Evolutionary conservation across 2,797 vertebrate genomes (phyloP).

Genomic region (Enteromius argenteus): DNA sequence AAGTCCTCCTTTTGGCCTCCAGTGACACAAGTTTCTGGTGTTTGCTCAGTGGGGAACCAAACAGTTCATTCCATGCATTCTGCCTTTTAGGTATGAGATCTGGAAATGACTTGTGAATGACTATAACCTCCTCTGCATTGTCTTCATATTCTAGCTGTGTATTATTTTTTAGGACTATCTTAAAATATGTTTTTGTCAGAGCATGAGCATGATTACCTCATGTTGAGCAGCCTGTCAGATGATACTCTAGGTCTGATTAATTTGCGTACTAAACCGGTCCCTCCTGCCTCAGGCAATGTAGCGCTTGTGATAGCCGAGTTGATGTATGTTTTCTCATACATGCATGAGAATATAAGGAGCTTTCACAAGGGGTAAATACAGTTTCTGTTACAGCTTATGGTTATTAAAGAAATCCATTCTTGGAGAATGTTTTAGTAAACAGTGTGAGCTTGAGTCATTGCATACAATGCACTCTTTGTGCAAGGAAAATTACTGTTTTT

Average conservation of each 20-base stretch:
- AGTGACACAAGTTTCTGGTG: slow-evolving; percentile 11
- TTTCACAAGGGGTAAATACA: background rate
- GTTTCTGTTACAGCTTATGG: background rate
- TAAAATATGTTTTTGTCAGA: background rate
- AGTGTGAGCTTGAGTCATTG: slow-evolving; percentile 24
- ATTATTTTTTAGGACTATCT: background rate
- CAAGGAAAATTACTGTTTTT: background rate
- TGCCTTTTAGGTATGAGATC: slow-evolving; percentile 26
- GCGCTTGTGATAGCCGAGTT: slow-evolving; percentile 4
- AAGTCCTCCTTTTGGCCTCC: background rate
- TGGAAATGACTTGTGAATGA: slow-evolving; percentile 39
- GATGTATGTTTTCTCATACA: slow-evolving; percentile 32
- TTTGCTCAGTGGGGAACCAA: slow-evolving; percentile 8
- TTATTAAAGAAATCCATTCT: slow-evolving; percentile 1
- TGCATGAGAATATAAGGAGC: slow-evolving; percentile 5
- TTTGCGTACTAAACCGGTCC: slow-evolving; percentile 37
- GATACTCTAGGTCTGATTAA: slow-evolving; percentile 3
- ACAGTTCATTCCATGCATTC: slow-evolving; percentile 34
- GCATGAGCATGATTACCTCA: slow-evolving; percentile 8
- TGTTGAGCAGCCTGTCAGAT: slow-evolving; percentile 17
- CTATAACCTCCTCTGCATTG: background rate
- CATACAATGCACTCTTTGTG: slow-evolving; percentile 35
- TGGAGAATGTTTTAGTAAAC: slow-evolving; percentile 9
- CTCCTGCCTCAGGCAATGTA: slow-evolving; percentile 27
- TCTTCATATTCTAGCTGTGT: slow-evolving; percentile 18